These are phyloP conservation scores for Apostichopus leukothele DNA, from an alignment of 53 echinoderm and acorn worm species.

Conservation along the genomic window DNA sequence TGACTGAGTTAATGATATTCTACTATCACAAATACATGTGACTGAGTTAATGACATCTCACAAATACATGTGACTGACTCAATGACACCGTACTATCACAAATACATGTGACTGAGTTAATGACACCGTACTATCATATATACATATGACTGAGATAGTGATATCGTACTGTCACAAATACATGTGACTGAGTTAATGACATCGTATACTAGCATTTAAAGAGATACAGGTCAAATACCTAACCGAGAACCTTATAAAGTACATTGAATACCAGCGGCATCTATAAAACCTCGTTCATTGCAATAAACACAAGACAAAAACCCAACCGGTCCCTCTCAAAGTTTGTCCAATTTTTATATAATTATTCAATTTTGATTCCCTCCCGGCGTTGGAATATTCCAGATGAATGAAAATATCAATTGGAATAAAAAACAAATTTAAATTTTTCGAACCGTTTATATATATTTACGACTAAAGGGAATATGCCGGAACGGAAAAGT, in stretches of 20 bases:
- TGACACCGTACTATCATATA: too few species aligned
- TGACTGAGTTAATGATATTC: too few species aligned
- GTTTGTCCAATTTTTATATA: background rate
- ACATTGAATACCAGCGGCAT: background rate
- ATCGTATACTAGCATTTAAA: too few species aligned
- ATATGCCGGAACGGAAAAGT: background rate
- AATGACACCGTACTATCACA: too few species aligned
- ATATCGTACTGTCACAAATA: too few species aligned
- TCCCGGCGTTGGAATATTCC: background rate
- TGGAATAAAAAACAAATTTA: background rate
- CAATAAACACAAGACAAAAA: background rate
- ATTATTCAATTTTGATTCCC: background rate
- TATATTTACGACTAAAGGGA: background rate
- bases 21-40: too few species aligned
- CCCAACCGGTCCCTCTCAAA: background rate
- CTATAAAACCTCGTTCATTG: background rate
- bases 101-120: too few species aligned
- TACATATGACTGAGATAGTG: too few species aligned
- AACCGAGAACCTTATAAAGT: background rate
- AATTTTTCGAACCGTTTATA: background rate
- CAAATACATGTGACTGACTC: too few species aligned
- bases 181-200: too few species aligned
- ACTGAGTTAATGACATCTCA: too few species aligned
- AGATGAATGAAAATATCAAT: background rate
- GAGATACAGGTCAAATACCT: background rate